These are phyloP conservation scores for Paramuricea clavata DNA, from an alignment of 92 coral and sea anemone genomes.

Conservation along the genomic window DNA sequence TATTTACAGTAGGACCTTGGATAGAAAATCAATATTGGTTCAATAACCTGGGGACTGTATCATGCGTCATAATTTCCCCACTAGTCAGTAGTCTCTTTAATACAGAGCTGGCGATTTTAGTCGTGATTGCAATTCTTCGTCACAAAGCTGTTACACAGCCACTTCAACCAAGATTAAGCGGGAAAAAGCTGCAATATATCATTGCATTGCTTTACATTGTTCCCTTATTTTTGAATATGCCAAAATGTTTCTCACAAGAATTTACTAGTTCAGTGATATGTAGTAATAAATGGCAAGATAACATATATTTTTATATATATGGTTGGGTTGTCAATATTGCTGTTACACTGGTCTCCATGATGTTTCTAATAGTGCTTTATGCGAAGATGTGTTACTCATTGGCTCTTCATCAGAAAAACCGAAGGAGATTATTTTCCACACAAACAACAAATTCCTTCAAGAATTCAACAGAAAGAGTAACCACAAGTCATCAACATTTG, in stretches of 20 bases:
- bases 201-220: background rate
- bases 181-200: background rate
- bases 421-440: background rate
- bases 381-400: background rate
- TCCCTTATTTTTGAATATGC: background rate
- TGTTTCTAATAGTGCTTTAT: background rate
- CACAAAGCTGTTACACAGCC: background rate
- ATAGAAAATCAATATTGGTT: background rate
- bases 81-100: background rate
- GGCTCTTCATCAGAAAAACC: background rate
- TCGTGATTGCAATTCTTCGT: background rate
- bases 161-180: background rate
- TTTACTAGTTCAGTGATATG: background rate
- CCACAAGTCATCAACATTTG: background rate
- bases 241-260: background rate
- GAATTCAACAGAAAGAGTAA: too few species aligned
- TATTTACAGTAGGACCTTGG: background rate
- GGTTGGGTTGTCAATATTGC: background rate
- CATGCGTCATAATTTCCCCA: background rate
- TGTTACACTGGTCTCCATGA: background rate
- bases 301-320: background rate
- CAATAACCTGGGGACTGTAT: background rate
- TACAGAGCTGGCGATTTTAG: background rate
- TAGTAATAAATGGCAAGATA: background rate
- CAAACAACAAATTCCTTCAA: too few species aligned